A percentile compares a stretch with the other conserved stretches of the same genome.
phyloP scores from a whole-genome alignment of 2,888 invertebrate species.

The Tethea ocularis region DNA sequence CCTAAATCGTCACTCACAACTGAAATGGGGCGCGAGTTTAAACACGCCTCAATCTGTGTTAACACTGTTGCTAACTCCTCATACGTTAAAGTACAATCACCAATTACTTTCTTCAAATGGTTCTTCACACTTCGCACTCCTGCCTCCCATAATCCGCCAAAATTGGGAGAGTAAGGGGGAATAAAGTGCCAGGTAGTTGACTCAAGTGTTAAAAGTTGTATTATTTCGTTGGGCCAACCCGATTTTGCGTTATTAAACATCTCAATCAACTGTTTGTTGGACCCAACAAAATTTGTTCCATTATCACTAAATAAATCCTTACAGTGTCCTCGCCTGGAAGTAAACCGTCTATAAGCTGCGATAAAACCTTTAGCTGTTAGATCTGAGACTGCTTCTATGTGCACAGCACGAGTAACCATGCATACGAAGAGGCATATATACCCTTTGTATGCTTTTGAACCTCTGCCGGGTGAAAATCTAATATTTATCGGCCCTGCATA shows the following conservation, averaged over 20 bases:
- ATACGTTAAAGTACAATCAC: background rate
- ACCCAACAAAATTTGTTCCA: too few relatives aligned
- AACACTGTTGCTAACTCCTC: background rate
- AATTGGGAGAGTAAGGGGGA: background rate
- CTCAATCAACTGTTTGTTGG: background rate
- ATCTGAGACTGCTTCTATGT: conserved; percentile 35
- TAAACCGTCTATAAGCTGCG: conserved; percentile 26
- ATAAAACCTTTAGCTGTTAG: conserved; percentile 33
- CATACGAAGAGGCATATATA: conserved; percentile 30
- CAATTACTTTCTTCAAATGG: background rate
- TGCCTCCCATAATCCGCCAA: background rate
- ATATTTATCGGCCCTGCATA: conserved; percentile 24
- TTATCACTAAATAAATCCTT: too few relatives aligned
- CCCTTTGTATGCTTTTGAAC: conserved; percentile 20
- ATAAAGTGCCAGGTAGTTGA: background rate
- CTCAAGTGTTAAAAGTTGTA: background rate
- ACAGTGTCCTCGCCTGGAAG: conserved; percentile 23
- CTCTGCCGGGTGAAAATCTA: conserved; percentile 21
- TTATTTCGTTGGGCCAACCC: background rate
- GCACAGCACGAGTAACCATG: conserved; percentile 15
- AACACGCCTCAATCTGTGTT: conserved; percentile 11
- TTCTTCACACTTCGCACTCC: background rate
- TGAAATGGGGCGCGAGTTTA: conserved; percentile 26
- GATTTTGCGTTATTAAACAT: background rate
- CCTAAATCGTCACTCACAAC: conserved; percentile 17